These are phyloP conservation scores for Sinohyriopsis cumingii DNA, from an alignment of 2,888 invertebrate genomes.

Conservation along the genomic window DNA sequence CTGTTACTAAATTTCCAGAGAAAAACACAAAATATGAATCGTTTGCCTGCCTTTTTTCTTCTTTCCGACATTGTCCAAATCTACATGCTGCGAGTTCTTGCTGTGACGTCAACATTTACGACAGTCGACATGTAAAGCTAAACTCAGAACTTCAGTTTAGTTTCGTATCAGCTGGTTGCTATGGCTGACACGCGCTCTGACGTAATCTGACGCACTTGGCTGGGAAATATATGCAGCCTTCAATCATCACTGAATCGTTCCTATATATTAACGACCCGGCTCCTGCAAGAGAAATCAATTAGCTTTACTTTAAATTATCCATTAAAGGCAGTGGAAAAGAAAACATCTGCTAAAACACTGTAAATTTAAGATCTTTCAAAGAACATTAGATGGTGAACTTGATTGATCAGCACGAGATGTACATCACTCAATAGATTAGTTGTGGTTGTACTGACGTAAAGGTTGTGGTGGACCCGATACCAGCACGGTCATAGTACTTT, in stretches of 20 bases:
- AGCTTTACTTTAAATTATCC: too few relatives aligned
- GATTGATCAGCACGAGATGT: too few relatives aligned
- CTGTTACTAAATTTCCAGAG: constrained; percentile 32
- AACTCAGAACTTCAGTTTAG: constrained; percentile 23
- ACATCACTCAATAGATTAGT: too few relatives aligned
- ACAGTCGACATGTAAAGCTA: constrained; percentile 37
- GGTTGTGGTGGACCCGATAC: too few relatives aligned
- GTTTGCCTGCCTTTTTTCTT: constrained; percentile 28
- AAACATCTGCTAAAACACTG: too few relatives aligned
- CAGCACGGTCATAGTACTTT: too few relatives aligned
- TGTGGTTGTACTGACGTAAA: too few relatives aligned
- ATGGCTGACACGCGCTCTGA: constrained; percentile 42
- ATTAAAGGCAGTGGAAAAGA: too few relatives aligned
- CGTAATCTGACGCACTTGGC: constrained; percentile 42
- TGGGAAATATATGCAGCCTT: neutral
- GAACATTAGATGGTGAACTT: too few relatives aligned
- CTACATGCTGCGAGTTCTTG: constrained; percentile 26
- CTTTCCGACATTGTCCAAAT: constrained; percentile 31
- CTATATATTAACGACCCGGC: too few relatives aligned
- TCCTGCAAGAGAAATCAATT: too few relatives aligned
- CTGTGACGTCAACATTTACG: constrained; percentile 42
- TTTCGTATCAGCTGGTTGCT: constrained; percentile 64
- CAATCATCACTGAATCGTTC: neutral
- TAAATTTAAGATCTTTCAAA: too few relatives aligned
- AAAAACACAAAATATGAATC: constrained; percentile 32